Evolutionary conservation across 2,113 vertebrate genomes (phyloP), one percentile per base, ranked within the genome.

Genomic region (Phoxinus phoxinus): DNA sequence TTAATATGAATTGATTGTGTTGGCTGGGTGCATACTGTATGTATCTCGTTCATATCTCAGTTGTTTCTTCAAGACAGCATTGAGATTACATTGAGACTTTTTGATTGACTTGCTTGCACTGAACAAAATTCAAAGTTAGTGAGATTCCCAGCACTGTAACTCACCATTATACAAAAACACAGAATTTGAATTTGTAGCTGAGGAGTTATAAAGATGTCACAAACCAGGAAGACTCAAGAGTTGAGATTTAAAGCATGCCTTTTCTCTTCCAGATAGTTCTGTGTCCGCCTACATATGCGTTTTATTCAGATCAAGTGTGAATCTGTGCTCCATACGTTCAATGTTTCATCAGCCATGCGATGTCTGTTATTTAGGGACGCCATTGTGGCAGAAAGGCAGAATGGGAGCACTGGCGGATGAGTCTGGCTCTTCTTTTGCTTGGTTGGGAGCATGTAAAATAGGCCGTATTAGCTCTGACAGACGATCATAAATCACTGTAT

Each of bases 401-500:
- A 91, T 91, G 56, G 71, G 0, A 73, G 94, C 93, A 91, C 88
- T 93, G 90, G 94, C 94, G 94, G 95, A 95, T 93, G 95, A 95
- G 89, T 84, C 87, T 58, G 91, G 89, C 44, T 87, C 92, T 92
- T 93, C 88, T 89, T 67, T 67, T 21, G 32, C 21, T 35, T 86
- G 30, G 53, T 25, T 27, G 41, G 37, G 25, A 46, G 67, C 65
- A 94, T 96, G 94, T 95, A 95, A 95, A 96, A 90, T 93, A 92
- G 92, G 91, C 92, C 90, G 88, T 94, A 95, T 96, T 96, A 95
- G 94, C 94, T 93, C 92, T 93, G 89, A 89, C 89, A 90, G 89
- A 90, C 90, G 93, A 90, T 93, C 94, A 96, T 97, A 95, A 96
- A 97, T 97, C 96, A 96, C 93, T 4, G 8, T 35, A 93, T 91